Evolutionary conservation across 2,888 invertebrate genomes (phyloP), one percentile per base, ranked within the genome.

Genomic region (Pyrocoelia pectoralis): DNA sequence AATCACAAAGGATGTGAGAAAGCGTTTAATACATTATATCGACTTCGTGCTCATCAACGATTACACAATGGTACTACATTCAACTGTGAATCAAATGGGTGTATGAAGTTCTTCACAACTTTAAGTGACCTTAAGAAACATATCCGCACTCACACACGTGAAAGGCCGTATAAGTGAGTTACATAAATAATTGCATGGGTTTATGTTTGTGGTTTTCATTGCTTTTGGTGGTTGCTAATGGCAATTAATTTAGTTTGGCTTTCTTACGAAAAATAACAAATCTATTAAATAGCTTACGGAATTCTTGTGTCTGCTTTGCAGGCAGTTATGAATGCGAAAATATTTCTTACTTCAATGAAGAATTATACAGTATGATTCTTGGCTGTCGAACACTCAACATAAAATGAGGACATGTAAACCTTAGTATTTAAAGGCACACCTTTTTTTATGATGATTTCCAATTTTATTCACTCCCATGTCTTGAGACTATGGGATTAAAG

Each of bases 71-170:
- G 97, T 8, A 90, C 95, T 79, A 97, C 97, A 5, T 97, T 97
- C 80, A 95, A 97, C 83, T 97, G 97, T 81, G 88, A 89, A 74
- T 87, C 89, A 66, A 84, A 86, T 59, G 91, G 93, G 55, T 97
- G 97, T 77, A 84, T 89, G 66, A 97, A 97, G 80, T 94, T 90
- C 81, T 97, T 97, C 80, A 97, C 97, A 6, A 97, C 97, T 13
- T 84, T 94, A 66, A 95, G 95, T 80, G 97, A 97, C 83, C 86
- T 97, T 72, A 94, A 95, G 83, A 97, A 97, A 85, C 97, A 97
- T 80, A 89, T 89, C 74, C 87, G 96, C 63, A 95, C 94, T 17
- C 97, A 97, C 77, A 95, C 96, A 12, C 92, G 95, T 79, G 95
- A 96, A 81, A 85, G 93, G 74, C 94, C 94, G 0, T 94, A 92